A percentile compares a stretch with the other conserved stretches of the same genome.
Conservation (phyloP, 2,888 invertebrate genomes). For the Meandrusa payeni region DNA sequence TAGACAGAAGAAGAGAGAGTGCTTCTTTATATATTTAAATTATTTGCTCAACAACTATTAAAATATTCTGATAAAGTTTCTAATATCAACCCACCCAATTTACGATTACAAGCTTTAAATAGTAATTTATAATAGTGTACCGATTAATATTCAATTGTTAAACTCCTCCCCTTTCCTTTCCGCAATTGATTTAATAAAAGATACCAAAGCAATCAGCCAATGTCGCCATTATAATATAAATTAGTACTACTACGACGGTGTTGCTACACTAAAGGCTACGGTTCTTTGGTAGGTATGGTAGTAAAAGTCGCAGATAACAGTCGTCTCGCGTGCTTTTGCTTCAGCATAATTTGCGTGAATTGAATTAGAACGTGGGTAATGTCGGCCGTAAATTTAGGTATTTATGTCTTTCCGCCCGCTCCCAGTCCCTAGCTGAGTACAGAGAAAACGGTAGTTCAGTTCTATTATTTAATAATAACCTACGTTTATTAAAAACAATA, state of each 20-base stretch:
- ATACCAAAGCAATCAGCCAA: conserved; percentile 9
- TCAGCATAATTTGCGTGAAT: conserved; percentile 8
- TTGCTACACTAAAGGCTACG: conserved; percentile 6
- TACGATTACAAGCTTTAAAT: conserved; percentile 1
- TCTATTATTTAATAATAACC: too few species aligned
- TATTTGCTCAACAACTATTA: too few species aligned
- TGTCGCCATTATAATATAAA: conserved; percentile 16
- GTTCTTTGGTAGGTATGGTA: conserved; percentile 1
- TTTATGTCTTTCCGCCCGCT: conserved; percentile 13
- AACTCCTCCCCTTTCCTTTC: conserved; percentile 13
- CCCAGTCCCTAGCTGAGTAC: background rate
- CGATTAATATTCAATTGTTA: conserved; percentile 16
- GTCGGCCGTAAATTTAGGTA: conserved; percentile 7
- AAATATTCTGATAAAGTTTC: background rate
- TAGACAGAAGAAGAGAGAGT: too few species aligned
- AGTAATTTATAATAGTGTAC: conserved; percentile 1
- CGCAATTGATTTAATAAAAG: conserved; percentile 18
- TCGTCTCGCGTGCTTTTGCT: conserved; percentile 5
- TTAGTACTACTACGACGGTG: background rate
- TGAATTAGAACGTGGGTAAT: conserved; percentile 15
- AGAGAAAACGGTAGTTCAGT: background rate
- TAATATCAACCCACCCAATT: background rate
- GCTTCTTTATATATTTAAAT: too few species aligned
- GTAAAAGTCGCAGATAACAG: conserved; percentile 10
- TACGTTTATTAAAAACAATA: too few species aligned